phyloP scores from a whole-genome alignment of 2,888 invertebrate species.

The Rambutsinella grinnellia region DNA sequence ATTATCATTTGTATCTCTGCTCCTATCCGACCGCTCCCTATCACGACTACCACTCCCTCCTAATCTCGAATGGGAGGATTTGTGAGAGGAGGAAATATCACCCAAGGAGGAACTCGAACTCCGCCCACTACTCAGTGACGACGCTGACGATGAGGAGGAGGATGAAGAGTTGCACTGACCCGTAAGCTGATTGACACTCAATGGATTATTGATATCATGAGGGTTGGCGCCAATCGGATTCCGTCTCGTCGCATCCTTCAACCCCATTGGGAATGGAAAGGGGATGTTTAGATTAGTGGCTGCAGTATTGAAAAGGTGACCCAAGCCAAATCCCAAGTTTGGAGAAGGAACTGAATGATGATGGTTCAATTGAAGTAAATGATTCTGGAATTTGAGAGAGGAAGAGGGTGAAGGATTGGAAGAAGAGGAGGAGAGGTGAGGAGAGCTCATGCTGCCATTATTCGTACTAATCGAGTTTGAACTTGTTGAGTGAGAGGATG shows the following conservation, averaged over 20 bases:
- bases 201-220: constrained; percentile 91
- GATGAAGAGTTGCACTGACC: constrained; percentile 73
- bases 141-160: constrained; percentile 62
- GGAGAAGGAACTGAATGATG: constrained; percentile 41
- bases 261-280: constrained; percentile 59
- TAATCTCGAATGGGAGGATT: constrained; percentile 21
- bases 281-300: constrained; percentile 56
- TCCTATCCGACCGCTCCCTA: constrained; percentile 34
- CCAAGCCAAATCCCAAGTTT: constrained; percentile 53
- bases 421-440: constrained; percentile 69
- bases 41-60: constrained; percentile 22
- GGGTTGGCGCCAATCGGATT: constrained; percentile 93
- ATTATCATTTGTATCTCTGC: constrained; percentile 38
- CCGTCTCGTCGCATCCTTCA: constrained; percentile 71
- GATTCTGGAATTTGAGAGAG: constrained; percentile 64
- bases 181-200: constrained; percentile 90
- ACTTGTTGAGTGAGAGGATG: constrained; percentile 67
- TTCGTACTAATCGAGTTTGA: constrained; percentile 55
- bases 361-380: constrained; percentile 66
- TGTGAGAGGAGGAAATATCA: constrained; percentile 52
- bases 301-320: constrained; percentile 52
- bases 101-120: constrained; percentile 59
- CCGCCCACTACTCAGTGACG: constrained; percentile 51
- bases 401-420: constrained; percentile 68
- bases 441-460: constrained; percentile 51